phyloP scores from a whole-genome alignment of 1,140 invertebrate genomes.

The Brachionus plicatilis region DNA sequence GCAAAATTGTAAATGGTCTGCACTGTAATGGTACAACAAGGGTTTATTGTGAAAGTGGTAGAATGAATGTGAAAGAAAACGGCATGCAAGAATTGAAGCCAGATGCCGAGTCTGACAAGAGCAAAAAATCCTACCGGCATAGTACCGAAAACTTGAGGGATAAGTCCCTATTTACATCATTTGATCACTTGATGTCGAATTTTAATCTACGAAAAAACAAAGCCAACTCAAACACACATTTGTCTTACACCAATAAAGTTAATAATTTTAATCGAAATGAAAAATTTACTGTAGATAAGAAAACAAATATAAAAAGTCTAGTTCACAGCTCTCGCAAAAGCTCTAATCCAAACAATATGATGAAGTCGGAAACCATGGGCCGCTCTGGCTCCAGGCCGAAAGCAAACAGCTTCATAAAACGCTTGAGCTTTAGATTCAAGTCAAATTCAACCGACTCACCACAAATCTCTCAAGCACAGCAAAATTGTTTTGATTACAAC shows the following conservation, averaged over 20 bases:
- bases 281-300: background rate
- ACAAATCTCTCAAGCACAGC: background rate
- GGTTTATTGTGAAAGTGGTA: background rate
- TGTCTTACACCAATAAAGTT: background rate
- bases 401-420: slow-evolving; percentile 18
- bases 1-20: background rate
- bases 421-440: slow-evolving; percentile 33
- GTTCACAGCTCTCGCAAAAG: background rate
- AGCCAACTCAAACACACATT: slow-evolving; percentile 15
- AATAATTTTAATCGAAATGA: background rate
- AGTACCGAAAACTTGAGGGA: background rate
- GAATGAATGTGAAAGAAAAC: background rate
- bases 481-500: background rate
- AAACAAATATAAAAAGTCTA: slow-evolving; percentile 11
- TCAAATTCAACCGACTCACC: slow-evolving; percentile 28
- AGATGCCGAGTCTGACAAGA: background rate
- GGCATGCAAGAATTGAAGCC: background rate
- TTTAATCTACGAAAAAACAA: slow-evolving; percentile 15
- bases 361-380: background rate
- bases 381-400: background rate
- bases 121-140: background rate
- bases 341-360: background rate
- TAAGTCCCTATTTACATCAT: background rate
- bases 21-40: background rate
- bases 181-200: background rate